phyloP scores from a whole-genome alignment of 2,888 invertebrate genomes.

The Apantesis nais region DNA sequence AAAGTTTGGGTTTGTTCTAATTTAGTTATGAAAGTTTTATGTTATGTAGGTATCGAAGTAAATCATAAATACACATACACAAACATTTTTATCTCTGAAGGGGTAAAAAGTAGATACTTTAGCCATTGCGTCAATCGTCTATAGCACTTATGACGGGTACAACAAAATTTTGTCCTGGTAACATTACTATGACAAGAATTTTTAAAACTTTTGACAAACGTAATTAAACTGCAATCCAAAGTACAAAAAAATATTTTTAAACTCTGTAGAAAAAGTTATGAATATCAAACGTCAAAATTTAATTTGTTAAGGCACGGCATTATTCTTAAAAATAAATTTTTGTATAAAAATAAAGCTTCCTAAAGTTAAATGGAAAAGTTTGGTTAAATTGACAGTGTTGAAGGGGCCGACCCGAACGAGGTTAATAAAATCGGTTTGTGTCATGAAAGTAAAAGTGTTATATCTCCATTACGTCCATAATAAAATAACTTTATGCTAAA shows the following conservation, averaged over 20 bases:
- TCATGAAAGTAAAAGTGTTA: conserved; percentile 61
- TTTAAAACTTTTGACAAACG: background rate
- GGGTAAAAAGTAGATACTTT: too few species aligned
- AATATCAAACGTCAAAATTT: conserved; percentile 57
- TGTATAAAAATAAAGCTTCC: conserved; percentile 62
- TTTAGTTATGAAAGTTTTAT: background rate
- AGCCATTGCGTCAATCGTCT: background rate
- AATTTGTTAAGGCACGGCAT: conserved; percentile 62
- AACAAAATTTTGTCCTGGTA: background rate
- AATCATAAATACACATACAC: background rate
- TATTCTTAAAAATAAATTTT: conserved; percentile 70
- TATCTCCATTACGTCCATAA: conserved; percentile 55
- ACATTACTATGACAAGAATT: background rate
- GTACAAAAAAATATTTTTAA: conserved; percentile 16
- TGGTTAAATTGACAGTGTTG: conserved; percentile 78
- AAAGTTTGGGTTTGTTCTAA: background rate
- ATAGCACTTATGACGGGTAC: background rate
- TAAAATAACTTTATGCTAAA: conserved; percentile 52
- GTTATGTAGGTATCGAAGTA: background rate
- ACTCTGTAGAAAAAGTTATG: conserved; percentile 40
- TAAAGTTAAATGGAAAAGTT: conserved; percentile 84
- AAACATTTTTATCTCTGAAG: too few species aligned
- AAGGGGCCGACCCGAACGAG: conserved; percentile 56
- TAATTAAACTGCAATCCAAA: background rate
- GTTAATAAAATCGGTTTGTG: conserved; percentile 69